Evolutionary conservation across 2,888 invertebrate genomes (phyloP).

Genomic region (Lasioglossum leucozonium): DNA sequence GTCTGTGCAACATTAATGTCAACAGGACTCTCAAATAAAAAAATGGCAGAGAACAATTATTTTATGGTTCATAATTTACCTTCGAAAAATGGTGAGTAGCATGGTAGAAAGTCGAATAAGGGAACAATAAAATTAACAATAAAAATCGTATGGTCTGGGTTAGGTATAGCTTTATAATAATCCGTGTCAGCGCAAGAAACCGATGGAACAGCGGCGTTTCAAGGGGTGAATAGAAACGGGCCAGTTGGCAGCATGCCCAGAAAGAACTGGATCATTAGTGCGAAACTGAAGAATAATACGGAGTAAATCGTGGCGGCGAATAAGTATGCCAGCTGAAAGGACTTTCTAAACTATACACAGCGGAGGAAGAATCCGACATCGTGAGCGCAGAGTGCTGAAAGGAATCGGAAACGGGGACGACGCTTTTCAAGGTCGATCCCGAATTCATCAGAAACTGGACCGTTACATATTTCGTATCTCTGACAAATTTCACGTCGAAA

Average conservation of each 20-base stretch:
- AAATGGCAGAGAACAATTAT: neutral
- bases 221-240: conserved; percentile 43
- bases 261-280: conserved; percentile 55
- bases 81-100: neutral
- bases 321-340: conserved; percentile 27
- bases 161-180: conserved; percentile 10
- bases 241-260: conserved; percentile 48
- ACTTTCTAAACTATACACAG: conserved; percentile 28
- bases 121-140: neutral
- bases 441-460: neutral
- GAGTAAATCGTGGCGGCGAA: conserved; percentile 33
- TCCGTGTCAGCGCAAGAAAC: conserved; percentile 2
- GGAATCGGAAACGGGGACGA: conserved; percentile 21
- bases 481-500: neutral
- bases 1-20: too few relatives aligned
- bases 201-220: neutral
- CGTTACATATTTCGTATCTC: neutral
- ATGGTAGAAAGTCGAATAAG: neutral
- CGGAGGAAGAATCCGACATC: neutral
- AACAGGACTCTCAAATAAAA: too few relatives aligned
- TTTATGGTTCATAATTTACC: neutral
- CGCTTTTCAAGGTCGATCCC: conserved; percentile 21
- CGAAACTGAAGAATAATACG: conserved; percentile 33
- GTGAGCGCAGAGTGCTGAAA: conserved; percentile 10
- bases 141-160: neutral